Evolutionary conservation across 2,888 invertebrate species (phyloP), one percentile per base, ranked within the genome.

Genomic region (Protula sp.): DNA sequence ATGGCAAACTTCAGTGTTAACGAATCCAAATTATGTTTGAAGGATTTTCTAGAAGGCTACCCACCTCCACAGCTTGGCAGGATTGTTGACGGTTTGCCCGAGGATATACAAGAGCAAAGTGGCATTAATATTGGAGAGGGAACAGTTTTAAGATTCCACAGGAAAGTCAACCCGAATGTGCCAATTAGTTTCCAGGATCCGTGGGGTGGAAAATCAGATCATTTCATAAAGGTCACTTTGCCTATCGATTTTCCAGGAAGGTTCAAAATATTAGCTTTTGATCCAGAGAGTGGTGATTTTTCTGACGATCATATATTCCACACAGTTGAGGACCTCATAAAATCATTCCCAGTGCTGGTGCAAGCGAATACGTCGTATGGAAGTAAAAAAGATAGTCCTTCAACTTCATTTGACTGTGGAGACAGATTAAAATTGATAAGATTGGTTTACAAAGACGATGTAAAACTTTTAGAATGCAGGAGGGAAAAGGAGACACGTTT

Each of bases 1-100:
- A n/a, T n/a, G n/a, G n/a, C n/a, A n/a, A n/a, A n/a, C n/a, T n/a
- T n/a, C n/a, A n/a, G n/a, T n/a, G n/a, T n/a, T n/a, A n/a, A n/a
- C n/a, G n/a, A n/a, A n/a, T n/a, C n/a, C n/a, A n/a, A n/a, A n/a
- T n/a, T n/a, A n/a, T n/a, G n/a, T 19, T 47, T 66, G 4, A 45
- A 58, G 19, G 66, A 66, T 22, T 62, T 65, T 38, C 58, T 66
- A 19, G 62, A 66, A 38, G 61, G 60, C 30, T 66, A 60, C 47
- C 59, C 60, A 9, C 57, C 64, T n/a, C 64, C 66, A 5, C 64
- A 62, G 51, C 45, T 26, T n/a, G 64, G 62, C 3, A 53, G 56
- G 27, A 57, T 66, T 19, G 59, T 61, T 19, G 53, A 56, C n/a
- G 65, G 60, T 29, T 61, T 47, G 52, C 31, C 58, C 24, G 55